A percentile compares a stretch with the other conserved stretches of the same genome.
Evolutionary conservation across 2,113 vertebrate species (phyloP).

Genomic region (Oncorhynchus masou): DNA sequence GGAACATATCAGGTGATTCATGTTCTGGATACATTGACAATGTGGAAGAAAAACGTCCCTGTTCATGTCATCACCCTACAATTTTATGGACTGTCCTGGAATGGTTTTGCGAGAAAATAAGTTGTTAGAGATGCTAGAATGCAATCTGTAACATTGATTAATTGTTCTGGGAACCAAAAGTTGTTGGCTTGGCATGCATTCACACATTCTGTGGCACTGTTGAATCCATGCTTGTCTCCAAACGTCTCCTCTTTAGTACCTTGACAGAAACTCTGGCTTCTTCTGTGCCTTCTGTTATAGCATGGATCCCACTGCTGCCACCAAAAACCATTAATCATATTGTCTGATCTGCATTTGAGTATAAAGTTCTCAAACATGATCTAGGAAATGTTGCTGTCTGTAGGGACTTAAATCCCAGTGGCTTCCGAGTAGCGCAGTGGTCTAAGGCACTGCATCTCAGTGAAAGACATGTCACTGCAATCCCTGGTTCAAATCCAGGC

Average conservation of each 20-base stretch:
- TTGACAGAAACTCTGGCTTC: not conserved
- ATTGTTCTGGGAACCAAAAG: conserved; percentile 2
- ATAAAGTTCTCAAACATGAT: not conserved
- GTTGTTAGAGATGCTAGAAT: not conserved
- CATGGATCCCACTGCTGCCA: not conserved
- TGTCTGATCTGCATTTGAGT: not conserved
- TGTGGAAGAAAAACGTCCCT: too few species aligned
- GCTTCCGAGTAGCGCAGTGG: too few species aligned
- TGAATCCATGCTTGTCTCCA: not conserved
- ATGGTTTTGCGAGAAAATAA: not conserved
- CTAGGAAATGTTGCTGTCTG: not conserved
- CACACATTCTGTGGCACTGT: not conserved
- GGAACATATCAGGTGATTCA: not conserved
- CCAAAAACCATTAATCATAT: not conserved
- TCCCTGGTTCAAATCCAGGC: too few species aligned
- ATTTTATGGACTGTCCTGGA: not conserved
- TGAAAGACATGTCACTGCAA: too few species aligned
- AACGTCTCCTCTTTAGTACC: not conserved
- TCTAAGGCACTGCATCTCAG: too few species aligned
- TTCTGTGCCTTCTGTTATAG: not conserved
- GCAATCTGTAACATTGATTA: not conserved
- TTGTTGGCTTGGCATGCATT: not conserved
- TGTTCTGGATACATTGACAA: too few species aligned
- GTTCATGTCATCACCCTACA: too few species aligned
- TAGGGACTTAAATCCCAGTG: too few species aligned